Evolutionary conservation across 1,140 invertebrate genomes (phyloP).

Genomic region (Arctopsyche grandis): DNA sequence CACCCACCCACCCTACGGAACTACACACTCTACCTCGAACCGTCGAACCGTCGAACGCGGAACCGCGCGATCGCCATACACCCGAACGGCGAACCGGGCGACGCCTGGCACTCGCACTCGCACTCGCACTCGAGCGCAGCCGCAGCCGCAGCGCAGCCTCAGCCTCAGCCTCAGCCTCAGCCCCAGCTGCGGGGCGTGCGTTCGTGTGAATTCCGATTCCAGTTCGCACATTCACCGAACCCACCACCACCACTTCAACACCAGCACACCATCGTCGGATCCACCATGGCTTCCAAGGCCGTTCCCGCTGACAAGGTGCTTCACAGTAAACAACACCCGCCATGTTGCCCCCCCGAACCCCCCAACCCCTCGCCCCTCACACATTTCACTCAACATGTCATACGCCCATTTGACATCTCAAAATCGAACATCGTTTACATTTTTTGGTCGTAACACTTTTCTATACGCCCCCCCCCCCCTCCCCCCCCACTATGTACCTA

Average conservation of each 20-base stretch:
- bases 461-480: too few relatives aligned
- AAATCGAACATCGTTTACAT: too few relatives aligned
- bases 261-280: background rate
- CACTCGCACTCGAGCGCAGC: background rate
- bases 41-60: too few relatives aligned
- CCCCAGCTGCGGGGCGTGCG: background rate
- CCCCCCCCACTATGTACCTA: too few relatives aligned
- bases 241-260: background rate
- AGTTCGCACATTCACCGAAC: background rate
- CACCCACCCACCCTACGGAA: background rate
- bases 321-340: background rate
- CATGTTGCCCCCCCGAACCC: background rate
- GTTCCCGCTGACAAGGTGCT: conserved; percentile 53
- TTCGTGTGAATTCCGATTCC: too few relatives aligned
- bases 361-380: background rate
- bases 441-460: too few relatives aligned
- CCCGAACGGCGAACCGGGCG: background rate
- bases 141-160: too few relatives aligned
- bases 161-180: background rate
- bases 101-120: background rate
- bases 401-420: too few relatives aligned
- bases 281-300: conserved; percentile 48
- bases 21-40: too few relatives aligned
- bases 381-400: too few relatives aligned
- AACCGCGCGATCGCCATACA: background rate